Evolutionary conservation across 2,888 invertebrate species (phyloP), one percentile per base, ranked within the genome.

Genomic region (Torymus tubicola): DNA sequence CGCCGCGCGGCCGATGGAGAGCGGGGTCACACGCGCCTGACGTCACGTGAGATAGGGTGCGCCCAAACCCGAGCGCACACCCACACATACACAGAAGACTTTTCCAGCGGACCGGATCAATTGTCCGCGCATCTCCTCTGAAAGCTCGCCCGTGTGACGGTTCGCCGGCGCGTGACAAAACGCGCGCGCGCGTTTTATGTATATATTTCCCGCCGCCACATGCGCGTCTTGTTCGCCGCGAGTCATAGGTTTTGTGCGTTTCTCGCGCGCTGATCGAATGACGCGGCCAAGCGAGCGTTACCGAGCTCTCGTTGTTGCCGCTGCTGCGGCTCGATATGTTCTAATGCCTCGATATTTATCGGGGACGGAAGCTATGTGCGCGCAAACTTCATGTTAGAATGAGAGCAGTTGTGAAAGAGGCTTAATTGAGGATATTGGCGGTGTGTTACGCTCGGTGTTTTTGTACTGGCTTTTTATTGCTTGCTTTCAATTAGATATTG

Each of bases 21-120:
- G 84, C 82, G 84, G 85, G 85, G 85, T 85, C 85, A 85, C 78
- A 81, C 82, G 76, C 42, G 77, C 83, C 18, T 80, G 80, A 80
- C 80, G 85, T 84, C 84, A 86, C 80, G 79, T 84, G 67, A 82
- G 68, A 84, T 55, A 85, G 85, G 86, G 87, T 84, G 86, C 84
- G 86, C 85, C 84, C 63, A 68, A 82, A 80, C 78, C 81, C 84
- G 81, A 84, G 78, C 82, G 77, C 81, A 82, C 83, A 85, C 84
- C 81, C 42, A 42, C 42, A 42, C 42, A 42, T 0, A 31, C 31
- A 42, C 8, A 42, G 42, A 42, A 42, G 42, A 42, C 42, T 85
- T 87, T 87, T 86, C 84, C 84, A 81, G 70, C 83, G 83, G 81
- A 68, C 80, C 83, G 83, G 85, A 85, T 84, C 86, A 86, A 87